Base-by-base conservation (phyloP, 2,797 vertebrate species). In the Aphelocoma californica region DNA sequence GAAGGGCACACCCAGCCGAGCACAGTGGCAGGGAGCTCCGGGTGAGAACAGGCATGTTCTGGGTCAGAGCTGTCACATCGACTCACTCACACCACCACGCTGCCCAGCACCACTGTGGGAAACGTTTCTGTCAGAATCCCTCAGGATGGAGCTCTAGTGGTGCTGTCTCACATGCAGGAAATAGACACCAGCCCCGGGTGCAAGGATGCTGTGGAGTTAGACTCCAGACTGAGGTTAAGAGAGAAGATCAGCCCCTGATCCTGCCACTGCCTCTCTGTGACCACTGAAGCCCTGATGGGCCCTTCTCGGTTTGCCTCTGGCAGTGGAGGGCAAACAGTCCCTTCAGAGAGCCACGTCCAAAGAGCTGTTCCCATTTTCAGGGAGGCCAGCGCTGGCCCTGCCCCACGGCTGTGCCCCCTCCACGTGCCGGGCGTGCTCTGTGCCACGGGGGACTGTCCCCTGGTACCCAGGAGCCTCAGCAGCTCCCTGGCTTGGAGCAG, bases 1-100 rank as follows among this genome's bases (percentile, higher is more conserved):
- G 44, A 8, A 47, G 18, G 31, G 28, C 6, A 4, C 10, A 31
- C 21, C 38, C 21, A 50, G 48, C 4, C 40, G 50, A 45, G 72
- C 54, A 40, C 1, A 32, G 50, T 2, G 45, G 31, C 62, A 62
- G 29, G 15, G 69, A 71, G 53, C 50, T 29, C 23, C 0, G 32
- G n/a, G n/a, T 51, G 60, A 62, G 32, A 57, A n/a, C 0, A 0
- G 40, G 15, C 5, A 4, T 4, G 25, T 1, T 34, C 14, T 24
- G 7, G 21, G 7, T n/a, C 62, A 73, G 61, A 81, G 91, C 81
- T 86, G 61, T 26, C 38, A 12, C 31, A 53, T 4, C 3, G 1
- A 19, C 6, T 23, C 60, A 50, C 32, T 24, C 3, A 6, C 14
- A 70, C 2, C 23, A 58, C 2, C 17, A 10, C 66, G 8, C 18